phyloP scores from a whole-genome alignment of 64 coral and sea anemone genomes.

The Stichodactyla mertensii region DNA sequence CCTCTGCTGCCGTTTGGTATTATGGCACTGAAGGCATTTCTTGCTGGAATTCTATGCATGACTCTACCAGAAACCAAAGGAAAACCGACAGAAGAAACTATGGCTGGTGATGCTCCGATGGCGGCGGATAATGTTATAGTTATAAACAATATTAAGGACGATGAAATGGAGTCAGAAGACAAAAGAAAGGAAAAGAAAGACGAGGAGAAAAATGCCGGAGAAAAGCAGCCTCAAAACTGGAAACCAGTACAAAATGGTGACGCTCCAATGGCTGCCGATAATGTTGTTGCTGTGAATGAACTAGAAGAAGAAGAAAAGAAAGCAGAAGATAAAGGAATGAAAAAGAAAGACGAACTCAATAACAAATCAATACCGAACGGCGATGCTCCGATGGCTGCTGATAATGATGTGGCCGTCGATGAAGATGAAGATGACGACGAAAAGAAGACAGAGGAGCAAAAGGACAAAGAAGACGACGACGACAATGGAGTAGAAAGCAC shows the following conservation, averaged over 20 bases:
- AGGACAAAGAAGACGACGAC: not conserved
- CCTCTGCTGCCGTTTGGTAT: conserved; percentile 52
- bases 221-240: not conserved
- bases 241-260: too few relatives aligned
- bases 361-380: not conserved
- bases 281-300: too few relatives aligned
- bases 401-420: not conserved
- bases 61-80: conserved; percentile 62
- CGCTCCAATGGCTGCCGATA: too few relatives aligned
- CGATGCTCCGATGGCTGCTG: not conserved
- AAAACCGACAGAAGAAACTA: conserved; percentile 45
- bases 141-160: not conserved
- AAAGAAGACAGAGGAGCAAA: not conserved
- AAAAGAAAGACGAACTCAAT: not conserved
- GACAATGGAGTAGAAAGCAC: not conserved
- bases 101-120: conserved; percentile 26
- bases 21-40: conserved; percentile 33
- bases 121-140: not conserved
- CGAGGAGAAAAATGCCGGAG: not conserved
- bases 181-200: not conserved
- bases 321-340: too few relatives aligned
- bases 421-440: not conserved
- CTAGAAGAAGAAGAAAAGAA: too few relatives aligned
- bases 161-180: not conserved
- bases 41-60: conserved; percentile 53